phyloP scores from a whole-genome alignment of 1,140 invertebrate species.

The Gryon sp. region DNA sequence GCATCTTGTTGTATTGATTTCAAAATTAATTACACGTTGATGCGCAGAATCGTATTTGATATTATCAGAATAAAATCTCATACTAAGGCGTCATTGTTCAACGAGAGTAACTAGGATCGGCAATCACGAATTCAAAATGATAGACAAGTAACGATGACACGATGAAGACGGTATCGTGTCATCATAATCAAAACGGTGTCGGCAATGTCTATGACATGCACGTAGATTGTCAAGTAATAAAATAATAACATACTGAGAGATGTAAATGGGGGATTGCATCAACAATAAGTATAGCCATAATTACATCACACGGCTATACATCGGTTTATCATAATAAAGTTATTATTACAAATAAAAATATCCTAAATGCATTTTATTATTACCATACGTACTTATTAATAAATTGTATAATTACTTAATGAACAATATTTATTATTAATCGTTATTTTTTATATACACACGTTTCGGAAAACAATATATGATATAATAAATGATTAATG shows the following conservation, averaged over 20 bases:
- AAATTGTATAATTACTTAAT: too few relatives aligned
- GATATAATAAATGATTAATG: too few relatives aligned
- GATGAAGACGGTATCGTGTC: constrained; percentile 39
- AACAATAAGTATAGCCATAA: constrained; percentile 48
- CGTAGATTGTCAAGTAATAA: constrained; percentile 45
- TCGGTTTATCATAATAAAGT: constrained; percentile 23
- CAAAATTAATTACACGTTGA: constrained; percentile 17
- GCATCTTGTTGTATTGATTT: too few relatives aligned
- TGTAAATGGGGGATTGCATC: constrained; percentile 56
- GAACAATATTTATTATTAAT: too few relatives aligned
- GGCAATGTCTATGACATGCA: constrained; percentile 40
- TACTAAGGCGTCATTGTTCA: constrained; percentile 10
- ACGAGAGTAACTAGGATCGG: constrained; percentile 64
- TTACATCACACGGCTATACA: constrained; percentile 19
- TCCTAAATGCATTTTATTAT: too few relatives aligned
- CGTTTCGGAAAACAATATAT: too few relatives aligned
- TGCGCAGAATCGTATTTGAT: constrained; percentile 27
- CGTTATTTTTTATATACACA: too few relatives aligned
- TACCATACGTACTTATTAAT: too few relatives aligned
- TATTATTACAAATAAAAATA: too few relatives aligned
- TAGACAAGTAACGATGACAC: constrained; percentile 46
- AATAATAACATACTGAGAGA: constrained; percentile 39
- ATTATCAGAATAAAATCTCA: constrained; percentile 24
- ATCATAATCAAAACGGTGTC: constrained; percentile 48
- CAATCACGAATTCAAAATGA: constrained; percentile 66